Conservation (phyloP, 2,888 invertebrate species). For the Diplolepis rosae region DNA sequence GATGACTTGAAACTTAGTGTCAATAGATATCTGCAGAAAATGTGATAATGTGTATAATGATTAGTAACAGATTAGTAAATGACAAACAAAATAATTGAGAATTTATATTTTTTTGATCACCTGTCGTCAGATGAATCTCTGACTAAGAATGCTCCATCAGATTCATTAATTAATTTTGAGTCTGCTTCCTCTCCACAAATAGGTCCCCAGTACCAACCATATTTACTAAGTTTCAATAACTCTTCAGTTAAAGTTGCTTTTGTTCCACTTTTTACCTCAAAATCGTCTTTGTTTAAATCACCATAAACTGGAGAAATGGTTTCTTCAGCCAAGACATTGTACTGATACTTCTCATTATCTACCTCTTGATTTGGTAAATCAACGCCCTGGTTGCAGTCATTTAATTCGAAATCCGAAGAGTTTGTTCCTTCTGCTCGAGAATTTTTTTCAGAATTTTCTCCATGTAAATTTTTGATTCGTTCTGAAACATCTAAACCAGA, state of each 20-base stretch:
- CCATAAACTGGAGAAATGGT: not conserved
- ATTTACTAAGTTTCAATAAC: conserved; percentile 61
- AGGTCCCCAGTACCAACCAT: conserved; percentile 90
- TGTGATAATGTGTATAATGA: too few species aligned
- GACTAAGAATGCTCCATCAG: conserved; percentile 86
- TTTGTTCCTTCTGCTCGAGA: not conserved
- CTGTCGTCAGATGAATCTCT: conserved; percentile 82
- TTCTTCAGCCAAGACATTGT: not conserved
- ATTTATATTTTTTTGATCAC: conserved; percentile 39
- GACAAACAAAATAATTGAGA: too few species aligned
- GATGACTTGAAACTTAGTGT: conserved; percentile 84
- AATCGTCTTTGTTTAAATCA: conserved; percentile 1
- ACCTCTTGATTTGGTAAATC: not conserved
- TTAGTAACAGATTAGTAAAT: too few species aligned
- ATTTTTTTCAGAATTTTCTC: not conserved
- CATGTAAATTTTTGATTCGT: not conserved
- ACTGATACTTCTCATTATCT: not conserved
- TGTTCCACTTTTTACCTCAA: conserved; percentile 42
- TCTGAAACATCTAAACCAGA: not conserved
- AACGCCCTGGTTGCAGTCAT: not conserved
- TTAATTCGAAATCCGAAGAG: not conserved
- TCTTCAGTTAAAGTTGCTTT: conserved; percentile 59
- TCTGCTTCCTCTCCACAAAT: conserved; percentile 84
- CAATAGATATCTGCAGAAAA: conserved; percentile 77
- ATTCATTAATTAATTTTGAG: conserved; percentile 79